Evolutionary conservation across 1,140 invertebrate species (phyloP), one percentile per base, ranked within the genome.

Genomic region (Rhyacophila brunnea): DNA sequence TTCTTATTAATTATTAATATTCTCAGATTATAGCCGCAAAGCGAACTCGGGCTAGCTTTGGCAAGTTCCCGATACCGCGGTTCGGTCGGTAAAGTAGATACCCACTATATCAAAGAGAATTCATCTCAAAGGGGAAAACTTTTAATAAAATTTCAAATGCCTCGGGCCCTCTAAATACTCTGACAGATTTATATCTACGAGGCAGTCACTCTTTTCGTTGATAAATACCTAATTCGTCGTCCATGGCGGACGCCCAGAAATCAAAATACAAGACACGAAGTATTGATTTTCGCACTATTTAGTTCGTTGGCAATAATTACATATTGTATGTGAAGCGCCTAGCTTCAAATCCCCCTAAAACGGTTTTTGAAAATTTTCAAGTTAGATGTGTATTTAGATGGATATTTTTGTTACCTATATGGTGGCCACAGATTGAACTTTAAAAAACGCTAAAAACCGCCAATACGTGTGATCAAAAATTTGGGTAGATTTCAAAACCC

Each of bases 141-240:
- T 62, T 62, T 62, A 58, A 62, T 58, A 58, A 62, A 62, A 62
- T 58, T 62, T 56, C 49, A 23, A 58, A 52, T 58, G 54, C 60
- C 60, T 28, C 35, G 15, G 60, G 60, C 60, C 49, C n/a, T 62
- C 60, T 54, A 46, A 55, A 52, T 47, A 52, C 54, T 57, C 54
- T 53, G 60, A 62, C 60, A 53, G 60, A 62, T 62, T 62, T 62
- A 62, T 62, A 53, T 62, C 60, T 53, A 28, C 15, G 34, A 32
- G 19, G 45, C 43, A 49, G 28, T 49, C 46, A 36, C 46, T 57
- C 46, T 49, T 58, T 52, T 43, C 48, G 38, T 43, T 20, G 50
- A 60, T 53, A 60, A 60, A 49, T 45, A 53, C 45, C 35, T 23
- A 28, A 50, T 44, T 11, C 18, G 3, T 40, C 11, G 38, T 13